phyloP scores from a whole-genome alignment of 2,113 vertebrate species.

The Orcinus orca region DNA sequence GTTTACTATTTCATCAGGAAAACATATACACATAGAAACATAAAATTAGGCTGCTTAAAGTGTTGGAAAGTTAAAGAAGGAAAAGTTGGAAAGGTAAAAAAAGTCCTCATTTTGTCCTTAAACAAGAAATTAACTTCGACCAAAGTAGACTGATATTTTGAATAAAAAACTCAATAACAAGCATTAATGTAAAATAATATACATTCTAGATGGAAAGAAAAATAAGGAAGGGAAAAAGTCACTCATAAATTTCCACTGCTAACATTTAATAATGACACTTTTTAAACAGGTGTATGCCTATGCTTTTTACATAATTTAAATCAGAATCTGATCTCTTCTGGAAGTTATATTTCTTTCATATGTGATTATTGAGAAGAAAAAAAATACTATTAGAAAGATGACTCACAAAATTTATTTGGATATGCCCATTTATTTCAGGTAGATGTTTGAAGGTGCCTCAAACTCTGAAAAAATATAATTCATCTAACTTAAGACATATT shows the following conservation, averaged over 20 bases:
- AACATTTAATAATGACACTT: neutral
- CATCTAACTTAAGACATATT: slow-evolving; percentile 1
- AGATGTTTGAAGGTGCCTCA: slow-evolving; percentile 1
- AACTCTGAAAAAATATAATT: slow-evolving; percentile 22
- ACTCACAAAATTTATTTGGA: slow-evolving; percentile 24
- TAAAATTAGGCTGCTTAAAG: slow-evolving; percentile 3
- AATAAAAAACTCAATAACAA: slow-evolving; percentile 28
- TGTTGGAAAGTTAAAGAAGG: neutral
- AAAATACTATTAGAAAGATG: slow-evolving; percentile 39
- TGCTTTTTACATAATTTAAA: slow-evolving; percentile 41
- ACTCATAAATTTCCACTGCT: neutral
- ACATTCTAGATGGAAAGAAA: neutral
- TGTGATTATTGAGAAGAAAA: slow-evolving; percentile 29
- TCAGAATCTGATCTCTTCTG: slow-evolving; percentile 25
- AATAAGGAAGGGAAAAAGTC: neutral
- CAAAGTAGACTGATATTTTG: neutral
- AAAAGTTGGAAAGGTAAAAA: neutral
- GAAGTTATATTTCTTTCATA: slow-evolving; percentile 36
- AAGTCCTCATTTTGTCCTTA: neutral
- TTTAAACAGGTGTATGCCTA: neutral
- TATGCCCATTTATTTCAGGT: slow-evolving; percentile 17
- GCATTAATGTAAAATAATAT: slow-evolving; percentile 8
- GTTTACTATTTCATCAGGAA: slow-evolving; percentile 20
- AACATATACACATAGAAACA: neutral
- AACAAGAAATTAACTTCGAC: slow-evolving; percentile 6